Conservation (phyloP, 2,888 invertebrate genomes). For the Oscheius sp. region DNA sequence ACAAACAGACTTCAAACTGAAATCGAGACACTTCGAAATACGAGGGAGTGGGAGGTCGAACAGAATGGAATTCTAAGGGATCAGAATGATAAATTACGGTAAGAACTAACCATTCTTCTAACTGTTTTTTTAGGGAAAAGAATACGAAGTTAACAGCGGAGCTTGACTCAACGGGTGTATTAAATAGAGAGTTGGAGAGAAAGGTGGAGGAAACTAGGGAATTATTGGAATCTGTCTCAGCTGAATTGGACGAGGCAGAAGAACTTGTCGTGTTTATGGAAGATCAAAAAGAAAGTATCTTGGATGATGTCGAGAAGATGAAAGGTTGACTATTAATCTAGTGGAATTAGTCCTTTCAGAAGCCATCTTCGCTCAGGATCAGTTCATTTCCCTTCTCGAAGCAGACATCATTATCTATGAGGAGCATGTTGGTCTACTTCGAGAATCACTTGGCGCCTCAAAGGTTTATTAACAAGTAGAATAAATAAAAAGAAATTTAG, state of each 20-base stretch:
- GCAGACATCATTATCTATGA: conserved; percentile 67
- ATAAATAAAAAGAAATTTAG: conserved; percentile 23
- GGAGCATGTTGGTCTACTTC: conserved; percentile 65
- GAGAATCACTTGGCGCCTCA: conserved; percentile 65
- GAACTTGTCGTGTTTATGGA: conserved; percentile 47
- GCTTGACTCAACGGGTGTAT: conserved; percentile 43
- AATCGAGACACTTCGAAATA: conserved; percentile 58
- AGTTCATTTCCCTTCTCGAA: conserved; percentile 63
- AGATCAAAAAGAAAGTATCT: conserved; percentile 57
- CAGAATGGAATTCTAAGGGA: conserved; percentile 62
- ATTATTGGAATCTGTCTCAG: not conserved
- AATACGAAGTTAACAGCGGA: conserved; percentile 48
- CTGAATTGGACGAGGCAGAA: conserved; percentile 49
- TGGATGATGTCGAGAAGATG: conserved; percentile 61
- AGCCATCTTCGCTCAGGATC: conserved; percentile 64
- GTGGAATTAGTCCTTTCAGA: conserved; percentile 41
- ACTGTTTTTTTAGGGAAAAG: conserved; percentile 43
- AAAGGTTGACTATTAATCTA: conserved; percentile 44
- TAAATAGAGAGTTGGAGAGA: conserved; percentile 40
- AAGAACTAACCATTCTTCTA: not conserved
- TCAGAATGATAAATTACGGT: conserved; percentile 53
- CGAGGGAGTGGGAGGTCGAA: conserved; percentile 63
- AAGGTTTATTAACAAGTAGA: conserved; percentile 42
- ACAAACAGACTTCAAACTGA: conserved; percentile 50
- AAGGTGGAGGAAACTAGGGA: conserved; percentile 27